A percentile compares a stretch with the other conserved stretches of the same genome.
Evolutionary conservation across 2,113 vertebrate species (phyloP).

Genomic region (Neolamprologus longior): DNA sequence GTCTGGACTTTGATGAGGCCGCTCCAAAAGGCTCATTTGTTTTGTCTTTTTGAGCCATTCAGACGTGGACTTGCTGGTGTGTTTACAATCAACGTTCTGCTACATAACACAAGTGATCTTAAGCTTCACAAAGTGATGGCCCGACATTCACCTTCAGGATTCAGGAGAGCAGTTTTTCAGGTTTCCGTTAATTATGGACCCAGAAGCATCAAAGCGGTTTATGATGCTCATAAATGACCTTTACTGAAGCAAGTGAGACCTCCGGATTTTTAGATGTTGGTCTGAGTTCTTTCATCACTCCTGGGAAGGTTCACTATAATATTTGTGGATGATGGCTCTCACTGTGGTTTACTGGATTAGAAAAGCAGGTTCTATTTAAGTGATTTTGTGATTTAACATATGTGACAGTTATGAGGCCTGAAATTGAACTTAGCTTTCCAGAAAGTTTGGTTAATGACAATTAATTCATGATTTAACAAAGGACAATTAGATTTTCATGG

Average conservation of each 20-base stretch:
- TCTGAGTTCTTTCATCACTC: neutral
- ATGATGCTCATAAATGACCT: neutral
- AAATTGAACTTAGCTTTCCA: neutral
- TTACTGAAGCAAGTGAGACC: neutral
- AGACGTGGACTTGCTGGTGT: neutral
- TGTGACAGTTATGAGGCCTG: neutral
- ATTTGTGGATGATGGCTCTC: neutral
- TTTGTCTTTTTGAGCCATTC: neutral
- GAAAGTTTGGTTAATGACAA: neutral
- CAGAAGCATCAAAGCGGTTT: neutral
- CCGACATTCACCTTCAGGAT: neutral
- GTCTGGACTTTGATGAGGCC: neutral
- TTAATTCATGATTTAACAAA: neutral
- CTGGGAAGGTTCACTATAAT: neutral
- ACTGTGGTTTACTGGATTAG: rapidly evolving
- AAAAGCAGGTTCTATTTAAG: neutral
- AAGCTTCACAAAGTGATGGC: neutral
- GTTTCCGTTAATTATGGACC: neutral
- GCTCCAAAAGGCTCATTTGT: neutral
- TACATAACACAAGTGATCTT: neutral
- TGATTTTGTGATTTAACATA: neutral
- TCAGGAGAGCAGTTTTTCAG: neutral
- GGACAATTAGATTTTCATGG: rapidly evolving
- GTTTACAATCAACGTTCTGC: neutral
- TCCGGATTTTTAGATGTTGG: rapidly evolving